Conservation (phyloP, 2,888 invertebrate species). For the Eustalomyia histrio region DNA sequence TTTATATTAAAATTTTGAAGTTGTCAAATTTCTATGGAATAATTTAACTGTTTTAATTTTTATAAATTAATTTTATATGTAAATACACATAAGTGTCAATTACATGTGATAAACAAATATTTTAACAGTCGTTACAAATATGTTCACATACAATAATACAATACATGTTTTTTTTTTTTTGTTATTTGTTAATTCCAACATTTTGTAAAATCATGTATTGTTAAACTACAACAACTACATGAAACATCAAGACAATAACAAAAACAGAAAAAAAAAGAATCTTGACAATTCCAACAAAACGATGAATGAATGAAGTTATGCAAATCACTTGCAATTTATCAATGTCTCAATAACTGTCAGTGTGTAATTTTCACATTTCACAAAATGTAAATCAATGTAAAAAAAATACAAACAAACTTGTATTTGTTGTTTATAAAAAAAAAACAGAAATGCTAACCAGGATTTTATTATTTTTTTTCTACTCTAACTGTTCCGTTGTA, state of each 20-base stretch:
- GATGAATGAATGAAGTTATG: conserved; percentile 61
- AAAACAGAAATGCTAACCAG: background rate
- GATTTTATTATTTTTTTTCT: background rate
- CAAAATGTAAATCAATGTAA: conserved; percentile 63
- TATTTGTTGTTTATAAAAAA: background rate
- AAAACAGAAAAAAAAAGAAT: conserved; percentile 14
- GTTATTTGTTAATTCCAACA: conserved; percentile 8
- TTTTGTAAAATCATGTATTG: conserved; percentile 48
- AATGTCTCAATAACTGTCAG: conserved; percentile 66
- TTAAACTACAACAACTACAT: conserved; percentile 17
- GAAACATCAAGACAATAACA: conserved; percentile 17
- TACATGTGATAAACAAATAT: conserved; percentile 62
- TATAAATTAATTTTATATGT: conserved; percentile 26
- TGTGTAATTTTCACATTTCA: conserved; percentile 67
- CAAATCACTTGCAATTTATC: conserved; percentile 66
- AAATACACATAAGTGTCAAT: conserved; percentile 57
- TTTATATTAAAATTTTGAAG: no score
- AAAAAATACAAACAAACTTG: conserved; percentile 17
- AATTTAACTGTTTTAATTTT: background rate
- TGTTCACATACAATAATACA: conserved; percentile 6
- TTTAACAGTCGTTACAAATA: conserved; percentile 39
- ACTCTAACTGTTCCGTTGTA: background rate
- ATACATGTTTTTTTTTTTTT: conserved; percentile 4
- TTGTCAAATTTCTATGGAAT: no score
- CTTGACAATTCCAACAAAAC: conserved; percentile 33